Evolutionary conservation across 1,140 invertebrate species (phyloP).

Genomic region (Nixonia krombeini): DNA sequence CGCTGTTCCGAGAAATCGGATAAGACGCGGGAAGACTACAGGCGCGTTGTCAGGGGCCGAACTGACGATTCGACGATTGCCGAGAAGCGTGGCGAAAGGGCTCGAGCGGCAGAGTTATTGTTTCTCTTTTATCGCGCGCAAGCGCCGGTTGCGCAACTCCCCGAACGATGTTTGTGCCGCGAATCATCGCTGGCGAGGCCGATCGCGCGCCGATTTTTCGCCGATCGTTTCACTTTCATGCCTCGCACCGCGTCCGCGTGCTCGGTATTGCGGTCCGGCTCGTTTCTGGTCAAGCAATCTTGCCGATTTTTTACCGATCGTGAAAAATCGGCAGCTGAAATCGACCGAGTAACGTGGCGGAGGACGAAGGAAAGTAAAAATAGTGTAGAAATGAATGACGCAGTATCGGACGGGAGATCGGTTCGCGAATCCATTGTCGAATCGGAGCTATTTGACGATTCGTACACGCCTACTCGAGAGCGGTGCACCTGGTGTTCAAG

Average conservation of each 20-base stretch:
- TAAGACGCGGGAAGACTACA: no score
- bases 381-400: slow-evolving; percentile 8
- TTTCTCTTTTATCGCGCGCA: no score
- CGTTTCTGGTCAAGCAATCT: background rate
- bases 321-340: background rate
- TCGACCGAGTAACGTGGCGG: background rate
- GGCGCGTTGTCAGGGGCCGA: no score
- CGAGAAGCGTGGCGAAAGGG: no score
- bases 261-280: background rate
- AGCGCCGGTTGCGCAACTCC: background rate
- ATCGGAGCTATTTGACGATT: slow-evolving; percentile 38
- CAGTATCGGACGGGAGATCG: no score
- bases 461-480: slow-evolving; percentile 35
- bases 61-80: no score
- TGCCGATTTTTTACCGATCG: background rate
- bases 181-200: no score
- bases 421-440: slow-evolving; percentile 29
- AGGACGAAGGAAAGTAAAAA: slow-evolving; percentile 3
- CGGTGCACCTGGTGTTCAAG: slow-evolving; percentile 41
- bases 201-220: no score
- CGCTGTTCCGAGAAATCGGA: no score
- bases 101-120: no score
- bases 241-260: background rate
- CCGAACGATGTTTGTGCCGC: no score
- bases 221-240: background rate